These are phyloP conservation scores for Lamprologus sp. DNA, from an alignment of 2,113 vertebrate species.

Conservation along the genomic window DNA sequence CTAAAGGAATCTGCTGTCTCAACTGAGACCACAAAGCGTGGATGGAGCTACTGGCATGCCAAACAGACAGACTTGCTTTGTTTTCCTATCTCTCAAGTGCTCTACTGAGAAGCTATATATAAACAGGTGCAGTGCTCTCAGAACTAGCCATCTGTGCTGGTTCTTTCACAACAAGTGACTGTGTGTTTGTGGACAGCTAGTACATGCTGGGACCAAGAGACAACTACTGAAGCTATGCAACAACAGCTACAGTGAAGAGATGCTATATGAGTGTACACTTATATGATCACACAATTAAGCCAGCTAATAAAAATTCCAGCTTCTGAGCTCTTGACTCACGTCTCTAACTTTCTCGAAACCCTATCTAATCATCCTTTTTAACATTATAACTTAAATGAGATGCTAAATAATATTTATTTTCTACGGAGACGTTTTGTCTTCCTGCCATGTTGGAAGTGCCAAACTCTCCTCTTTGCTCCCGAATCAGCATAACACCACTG, in stretches of 20 bases:
- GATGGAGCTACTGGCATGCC: conserved; percentile 43
- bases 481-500: conserved; percentile 49
- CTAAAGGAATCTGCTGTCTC: conserved; percentile 40
- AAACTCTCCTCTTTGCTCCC: conserved; percentile 34
- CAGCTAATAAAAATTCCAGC: background rate
- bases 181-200: conserved; percentile 6
- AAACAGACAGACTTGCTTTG: conserved; percentile 66
- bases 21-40: conserved; percentile 25
- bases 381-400: background rate
- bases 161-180: conserved; percentile 28
- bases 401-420: background rate
- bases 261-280: background rate
- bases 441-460: conserved; percentile 21
- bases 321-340: background rate
- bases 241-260: background rate
- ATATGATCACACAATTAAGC: background rate
- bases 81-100: conserved; percentile 66
- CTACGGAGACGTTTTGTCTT: background rate
- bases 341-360: background rate
- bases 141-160: conserved; percentile 67
- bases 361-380: background rate
- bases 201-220: background rate
- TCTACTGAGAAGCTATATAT: conserved; percentile 72
- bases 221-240: background rate
- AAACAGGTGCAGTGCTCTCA: conserved; percentile 65